Percentiles rank a stretch among this genome's conserved stretches.
phyloP scores from a whole-genome alignment of 2,888 invertebrate species.

The Elmis aenea region DNA sequence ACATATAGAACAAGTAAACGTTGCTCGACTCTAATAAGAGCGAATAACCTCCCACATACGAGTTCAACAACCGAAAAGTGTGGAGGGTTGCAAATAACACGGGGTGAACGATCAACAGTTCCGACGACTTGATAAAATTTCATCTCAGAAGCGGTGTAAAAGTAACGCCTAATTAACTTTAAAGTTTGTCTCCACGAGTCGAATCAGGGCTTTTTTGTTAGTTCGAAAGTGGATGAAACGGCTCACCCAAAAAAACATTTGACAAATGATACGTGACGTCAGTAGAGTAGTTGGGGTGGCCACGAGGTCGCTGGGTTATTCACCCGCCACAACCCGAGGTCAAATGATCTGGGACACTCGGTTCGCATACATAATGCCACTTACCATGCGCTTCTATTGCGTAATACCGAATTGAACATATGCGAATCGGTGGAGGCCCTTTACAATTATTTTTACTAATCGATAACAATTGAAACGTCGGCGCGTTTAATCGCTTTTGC shows the following conservation, averaged over 20 bases:
- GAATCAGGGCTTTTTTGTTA: no score
- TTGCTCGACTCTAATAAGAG: no score
- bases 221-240: no score
- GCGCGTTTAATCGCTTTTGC: no score
- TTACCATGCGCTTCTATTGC: slow-evolving; percentile 10
- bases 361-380: slow-evolving; percentile 13
- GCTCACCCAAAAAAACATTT: slow-evolving; percentile 5
- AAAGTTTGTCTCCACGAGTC: no score
- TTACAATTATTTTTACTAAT: slow-evolving; percentile 5
- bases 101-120: background rate
- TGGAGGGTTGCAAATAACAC: background rate
- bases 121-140: no score
- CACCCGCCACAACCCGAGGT: slow-evolving; percentile 52
- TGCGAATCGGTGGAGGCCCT: slow-evolving; percentile 7
- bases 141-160: no score
- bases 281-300: slow-evolving; percentile 13
- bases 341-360: slow-evolving; percentile 18
- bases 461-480: no score
- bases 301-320: slow-evolving; percentile 26
- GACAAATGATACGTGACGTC: slow-evolving; percentile 6
- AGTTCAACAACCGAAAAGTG: slow-evolving; percentile 19
- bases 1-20: no score
- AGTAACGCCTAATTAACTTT: no score
- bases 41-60: no score
- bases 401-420: slow-evolving; percentile 13